Evolutionary conservation across 53 echinoderm and acorn worm species (phyloP), one percentile per base, ranked within the genome.

Genomic region (Hippasteria phrygiana): DNA sequence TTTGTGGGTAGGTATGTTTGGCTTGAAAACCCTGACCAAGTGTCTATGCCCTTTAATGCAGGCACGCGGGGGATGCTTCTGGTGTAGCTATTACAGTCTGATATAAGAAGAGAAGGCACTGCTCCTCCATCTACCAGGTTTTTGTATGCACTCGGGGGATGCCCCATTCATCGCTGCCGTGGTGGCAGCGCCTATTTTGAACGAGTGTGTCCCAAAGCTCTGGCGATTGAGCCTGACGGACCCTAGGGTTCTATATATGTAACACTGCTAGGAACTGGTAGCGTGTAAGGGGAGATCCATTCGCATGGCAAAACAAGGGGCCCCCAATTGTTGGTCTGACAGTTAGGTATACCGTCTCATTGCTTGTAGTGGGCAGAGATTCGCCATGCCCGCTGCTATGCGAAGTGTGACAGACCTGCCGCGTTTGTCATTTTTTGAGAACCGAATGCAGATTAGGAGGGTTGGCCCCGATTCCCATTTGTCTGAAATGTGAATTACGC

Each of bases 241-340:
- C 29, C 1, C 51, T 11, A 55, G 28, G 20, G 75, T 43, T 75
- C 31, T 75, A 8, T n/a, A n/a, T n/a, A n/a, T 75, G 40, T 9
- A 75, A 45, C 75, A 75, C 43, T 41, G 75, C 79, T 26, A 4
- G 5, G 5, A 55, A 55, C 18, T 79, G 56, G 26, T 38, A 54
- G 4, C 55, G 56, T 10, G 79, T 79, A 4, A 79, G 33, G 39
- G 79, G 79, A 16, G 36, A 4, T 5, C 56, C 55, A 22, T 55
- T 29, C 10, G 14, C 54, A 56, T 79, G 79, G 38, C 33, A n/a
- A 34, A 79, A 79, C 36, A 79, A 34, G 11, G 62, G 79, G 55
- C 79, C 79, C 9, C 35, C 59, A 22, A 79, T 34, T 56, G 54
- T 29, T 5, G 79, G 79, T 56, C 59, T 18, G 3, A 79, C 1